Conservation (phyloP, 2,888 invertebrate genomes). For the Acanthosepion lycidas region DNA sequence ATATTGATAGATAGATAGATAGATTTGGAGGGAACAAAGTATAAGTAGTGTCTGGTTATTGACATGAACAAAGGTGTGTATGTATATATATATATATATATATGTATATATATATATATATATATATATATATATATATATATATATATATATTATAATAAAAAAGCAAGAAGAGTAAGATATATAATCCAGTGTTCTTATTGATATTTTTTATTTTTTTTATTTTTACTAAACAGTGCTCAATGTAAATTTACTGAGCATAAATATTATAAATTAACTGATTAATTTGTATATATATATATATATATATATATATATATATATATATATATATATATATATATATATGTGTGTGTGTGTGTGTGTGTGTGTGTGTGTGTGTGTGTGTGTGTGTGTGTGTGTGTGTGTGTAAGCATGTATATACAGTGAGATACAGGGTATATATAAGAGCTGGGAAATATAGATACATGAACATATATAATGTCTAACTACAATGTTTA, state of each 20-base stretch:
- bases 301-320: background rate
- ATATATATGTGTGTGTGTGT: background rate
- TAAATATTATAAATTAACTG: too few relatives aligned
- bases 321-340: background rate
- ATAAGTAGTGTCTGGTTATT: background rate
- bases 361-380: background rate
- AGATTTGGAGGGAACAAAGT: background rate
- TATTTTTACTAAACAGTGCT: too few relatives aligned
- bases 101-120: conserved; percentile 34
- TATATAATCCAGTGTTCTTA: too few relatives aligned
- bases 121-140: background rate
- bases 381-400: too few relatives aligned
- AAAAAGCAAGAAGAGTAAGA: too few relatives aligned
- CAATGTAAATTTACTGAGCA: too few relatives aligned
- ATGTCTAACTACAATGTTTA: too few relatives aligned
- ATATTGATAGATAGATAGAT: background rate
- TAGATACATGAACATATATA: too few relatives aligned
- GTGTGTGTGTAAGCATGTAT: too few relatives aligned
- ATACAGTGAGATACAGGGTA: too few relatives aligned
- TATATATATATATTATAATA: background rate
- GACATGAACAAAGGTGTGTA: background rate
- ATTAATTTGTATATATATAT: background rate
- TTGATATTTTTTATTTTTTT: too few relatives aligned
- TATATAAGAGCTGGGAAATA: too few relatives aligned
- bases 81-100: background rate